Evolutionary conservation across 2,113 vertebrate genomes (phyloP), one percentile per base, ranked within the genome.

Genomic region (Oceanodroma tethys): DNA sequence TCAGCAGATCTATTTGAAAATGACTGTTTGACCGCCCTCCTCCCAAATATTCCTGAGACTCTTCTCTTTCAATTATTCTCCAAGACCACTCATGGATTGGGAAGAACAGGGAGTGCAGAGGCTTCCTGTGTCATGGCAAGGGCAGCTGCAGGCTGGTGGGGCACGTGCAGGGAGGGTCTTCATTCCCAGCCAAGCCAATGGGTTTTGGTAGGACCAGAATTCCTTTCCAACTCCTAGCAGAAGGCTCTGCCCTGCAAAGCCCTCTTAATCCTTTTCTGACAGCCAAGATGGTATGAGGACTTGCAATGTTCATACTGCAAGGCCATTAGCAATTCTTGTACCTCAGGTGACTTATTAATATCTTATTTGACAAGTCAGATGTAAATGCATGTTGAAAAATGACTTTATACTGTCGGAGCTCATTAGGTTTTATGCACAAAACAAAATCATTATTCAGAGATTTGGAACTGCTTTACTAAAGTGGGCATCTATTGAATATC

Each of bases 401-500:
- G 15, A 80, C 88, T 92, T 96, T 93, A 58, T 62, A 36, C 95
- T 96, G 90, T 97, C 96, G 25, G 75, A 86, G 26, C 91, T 56
- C 82, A 32, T 98, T 95, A 97, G 18, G 71, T 93, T 96, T 97
- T 96, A 96, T 97, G 94, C 97, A 81, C 90, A 71, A 90, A 97
- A 96, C 95, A 95, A 92, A 97, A 92, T 96, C 94, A 97, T 97
- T 97, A 97, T 88, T 97, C 95, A 96, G 97, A 92, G 94, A 95
- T 96, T 95, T 93, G 94, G 81, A 94, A 93, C 91, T 96, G 88
- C 96, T 97, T 96, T 96, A 93, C 94, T 95, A 96, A 95, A 96
- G 96, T 71, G 93, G 88, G 95, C 90, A 94, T 96, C 95, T 97
- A 95, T 97, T 95, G 97, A 98, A 97, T 90, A 95, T 93, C 93